Evolutionary conservation across 1,140 invertebrate genomes (phyloP), one percentile per base, ranked within the genome.

Genomic region (Euglossa dilemma): DNA sequence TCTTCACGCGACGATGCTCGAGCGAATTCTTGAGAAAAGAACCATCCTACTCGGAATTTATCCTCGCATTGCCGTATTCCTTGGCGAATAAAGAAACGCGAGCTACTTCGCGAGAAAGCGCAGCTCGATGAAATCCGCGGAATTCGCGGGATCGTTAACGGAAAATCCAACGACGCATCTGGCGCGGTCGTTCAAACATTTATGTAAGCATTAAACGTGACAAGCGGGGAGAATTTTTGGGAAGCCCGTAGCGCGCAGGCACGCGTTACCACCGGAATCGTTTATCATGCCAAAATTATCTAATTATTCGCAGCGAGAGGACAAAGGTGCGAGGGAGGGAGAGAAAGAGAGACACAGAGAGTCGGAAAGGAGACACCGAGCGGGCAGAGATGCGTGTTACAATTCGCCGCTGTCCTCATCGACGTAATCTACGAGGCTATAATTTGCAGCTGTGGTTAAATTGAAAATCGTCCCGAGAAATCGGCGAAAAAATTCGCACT

Each of bases 361-460:
- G n/a, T n/a, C n/a, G n/a, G 64, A 25, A 23, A 20, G 25, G 3
- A 23, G 72, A 45, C 28, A 43, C 50, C 18, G 74, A 63, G 78
- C 64, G 78, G 63, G 64, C 74, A 59, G 54, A 61, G 78, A 78
- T 61, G 64, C 74, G 63, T 67, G 80, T 83, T 83, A 78, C 80
- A 83, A 78, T 70, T 77, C 74, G 54, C 64, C 9, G 64, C 74
- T 83, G 80, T 78, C 80, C 64, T 78, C 80, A 77, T 70, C 80
- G 74, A 70, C 70, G 80, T 70, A 78, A 83, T 78, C 54, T 76
- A 78, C 64, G 74, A 77, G 73, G 73, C 80, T 83, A 83, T 83
- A 83, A 83, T 83, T 83, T 70, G 56, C 80, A 70, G 73, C 45
- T 45, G 45, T 20, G 74, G 80, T 83, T 83, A 83, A 83, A 83